Base-by-base conservation (phyloP, 2,888 invertebrate species). In the Peribatodes rhomboidaria region DNA sequence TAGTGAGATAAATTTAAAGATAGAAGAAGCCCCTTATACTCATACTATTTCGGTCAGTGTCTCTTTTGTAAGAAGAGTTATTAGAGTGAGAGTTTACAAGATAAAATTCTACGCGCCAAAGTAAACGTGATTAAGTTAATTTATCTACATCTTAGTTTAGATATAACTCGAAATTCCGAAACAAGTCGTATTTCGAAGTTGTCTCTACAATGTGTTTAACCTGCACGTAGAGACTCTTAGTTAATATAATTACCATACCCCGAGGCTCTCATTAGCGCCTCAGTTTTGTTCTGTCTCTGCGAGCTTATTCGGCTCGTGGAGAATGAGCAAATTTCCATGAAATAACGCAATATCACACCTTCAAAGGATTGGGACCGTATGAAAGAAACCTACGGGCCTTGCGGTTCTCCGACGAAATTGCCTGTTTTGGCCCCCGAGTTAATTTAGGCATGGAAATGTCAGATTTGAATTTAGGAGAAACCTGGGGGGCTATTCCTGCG, bases 191-290 rank as follows among this genome's bases (percentile, higher is more conserved):
- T 37, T 37, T n/a, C 2, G n/a, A 14, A 37, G 41, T 8, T 20
- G 18, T 11, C 20, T 20, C 11, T 18, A 20, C 11, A 10, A 27
- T 47, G n/a, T 46, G 13, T 47, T 27, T 8, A 27, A 1, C 27
- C 14, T 27, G 41, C 44, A 20, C 8, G 44, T 22, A 41, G 41
- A 16, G 20, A 3, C 70, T 63, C 66, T 72, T 69, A 77, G 78
- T 77, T 79, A 72, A 78, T 75, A 69, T 70, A 70, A 74, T 75
- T 71, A 74, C 56, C 67, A 67, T 67, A 49, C 67, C 69, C 58
- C 62, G 56, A 46, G 55, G 68, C 59, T 49, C 68, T 72, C 71
- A 76, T 73, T 72, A 72, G 64, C 52, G 61, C 33, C 52, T 59
- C 47, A 53, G 62, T 69, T 49, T 44, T 56, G 58, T 49, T 49